These are phyloP conservation scores for Xenopus borealis DNA, from an alignment of 2,113 vertebrate species.

Conservation along the genomic window DNA sequence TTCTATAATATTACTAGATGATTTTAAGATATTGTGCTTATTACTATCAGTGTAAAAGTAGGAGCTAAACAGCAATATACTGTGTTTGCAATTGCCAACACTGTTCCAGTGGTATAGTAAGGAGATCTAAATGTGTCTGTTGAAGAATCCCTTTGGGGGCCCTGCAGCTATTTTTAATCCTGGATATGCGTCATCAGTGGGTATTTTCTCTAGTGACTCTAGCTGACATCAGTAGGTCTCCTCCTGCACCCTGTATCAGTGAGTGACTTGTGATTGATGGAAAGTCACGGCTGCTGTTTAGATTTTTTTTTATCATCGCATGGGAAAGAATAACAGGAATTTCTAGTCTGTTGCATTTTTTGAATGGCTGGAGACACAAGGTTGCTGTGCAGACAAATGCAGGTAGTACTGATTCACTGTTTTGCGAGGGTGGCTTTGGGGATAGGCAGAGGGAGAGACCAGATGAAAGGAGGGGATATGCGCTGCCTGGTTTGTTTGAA, in stretches of 20 bases:
- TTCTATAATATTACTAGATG: too few relatives aligned
- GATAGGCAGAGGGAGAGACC: conserved; percentile 33
- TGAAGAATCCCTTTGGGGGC: conserved; percentile 87
- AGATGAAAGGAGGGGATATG: conserved; percentile 46
- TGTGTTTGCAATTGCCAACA: conserved; percentile 59
- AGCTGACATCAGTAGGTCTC: conserved; percentile 97
- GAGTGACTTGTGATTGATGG: conserved; percentile 88
- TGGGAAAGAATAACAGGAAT: conserved; percentile 77
- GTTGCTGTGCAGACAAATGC: conserved; percentile 66
- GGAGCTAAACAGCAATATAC: conserved; percentile 60
- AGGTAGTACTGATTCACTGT: conserved; percentile 71
- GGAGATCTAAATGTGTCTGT: conserved; percentile 88
- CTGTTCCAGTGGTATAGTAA: conserved; percentile 78
- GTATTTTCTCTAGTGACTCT: conserved; percentile 99
- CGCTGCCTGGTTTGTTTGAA: conserved; percentile 48
- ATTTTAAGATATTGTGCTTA: too few relatives aligned
- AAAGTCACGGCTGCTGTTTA: conserved; percentile 74
- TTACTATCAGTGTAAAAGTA: too few relatives aligned
- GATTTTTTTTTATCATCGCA: conserved; percentile 61
- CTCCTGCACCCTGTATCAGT: conserved; percentile 87
- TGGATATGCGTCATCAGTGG: conserved; percentile 99
- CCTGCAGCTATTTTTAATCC: conserved; percentile 98
- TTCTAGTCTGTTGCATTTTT: conserved; percentile 75
- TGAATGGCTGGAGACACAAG: conserved; percentile 77
- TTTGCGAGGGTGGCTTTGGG: conserved; percentile 44